Base-by-base conservation (phyloP, 2,797 vertebrate species). In the Melanotaenia maccullochi region DNA sequence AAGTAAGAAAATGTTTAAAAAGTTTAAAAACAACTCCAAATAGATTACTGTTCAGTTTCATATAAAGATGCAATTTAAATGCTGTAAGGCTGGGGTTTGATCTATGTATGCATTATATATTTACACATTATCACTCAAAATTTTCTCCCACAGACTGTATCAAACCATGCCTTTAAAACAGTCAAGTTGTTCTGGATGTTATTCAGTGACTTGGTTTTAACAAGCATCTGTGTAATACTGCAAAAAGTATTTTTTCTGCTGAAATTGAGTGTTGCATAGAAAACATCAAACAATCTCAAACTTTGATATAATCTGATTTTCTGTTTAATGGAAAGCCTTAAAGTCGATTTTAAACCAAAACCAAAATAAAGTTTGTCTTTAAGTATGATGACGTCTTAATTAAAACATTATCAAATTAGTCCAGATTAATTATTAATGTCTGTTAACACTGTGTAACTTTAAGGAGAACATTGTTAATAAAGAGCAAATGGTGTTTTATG, bases 391-490 rank as follows among this genome's bases (percentile, higher is more conserved):
- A 16, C 11, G 8, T 24, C n/a, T 24, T 71, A n/a, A 59, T 57
- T 59, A 1, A 35, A 49, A 55, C 36, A 42, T 65, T 36, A 36
- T 24, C 7, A 35, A 51, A 16, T 24, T 13, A 9, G 12, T 52
- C 51, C 14, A 64, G 3, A 18, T 33, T 32, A 25, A 32, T 40
- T 40, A 25, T 58, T 42, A 75, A 32, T 7, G 61, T 3, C 65
- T 5, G 16, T 59, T 78, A 65, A 70, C 49, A 35, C 30, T 8
- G 5, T 62, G 28, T 60, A 47, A 30, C 22, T 65, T 42, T 54
- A 38, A 60, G 56, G 2, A 12, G 11, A 12, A 33, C 40, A 36
- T 55, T 25, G 44, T 60, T 71, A 22, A 64, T 73, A 40, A 63
- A 47, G 62, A 57, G 5, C 6, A 12, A 60, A 36, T 18, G 1